phyloP scores from a whole-genome alignment of 92 coral and sea anemone genomes.

The Pocillopora meandrina region DNA sequence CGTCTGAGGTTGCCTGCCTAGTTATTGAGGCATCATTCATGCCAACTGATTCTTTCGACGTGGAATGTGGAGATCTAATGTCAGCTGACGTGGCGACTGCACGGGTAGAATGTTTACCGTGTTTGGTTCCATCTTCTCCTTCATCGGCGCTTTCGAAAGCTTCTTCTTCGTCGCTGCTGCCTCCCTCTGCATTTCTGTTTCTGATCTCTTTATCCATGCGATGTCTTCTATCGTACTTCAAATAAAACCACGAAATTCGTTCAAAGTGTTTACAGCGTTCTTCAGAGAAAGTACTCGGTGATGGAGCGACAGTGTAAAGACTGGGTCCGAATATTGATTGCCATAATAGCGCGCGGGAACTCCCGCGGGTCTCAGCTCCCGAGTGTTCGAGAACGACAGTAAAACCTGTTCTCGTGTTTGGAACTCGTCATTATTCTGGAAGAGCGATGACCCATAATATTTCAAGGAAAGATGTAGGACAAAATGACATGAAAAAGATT shows the following conservation, averaged over 20 bases:
- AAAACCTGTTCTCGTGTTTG: too few species aligned
- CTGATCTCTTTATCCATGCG: slow-evolving; percentile 49
- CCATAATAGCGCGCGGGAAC: not conserved
- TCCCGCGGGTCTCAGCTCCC: too few species aligned
- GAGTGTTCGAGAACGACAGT: too few species aligned
- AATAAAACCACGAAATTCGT: not conserved
- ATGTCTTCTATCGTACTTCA: not conserved
- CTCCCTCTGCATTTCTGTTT: slow-evolving; percentile 46
- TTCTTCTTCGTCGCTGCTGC: slow-evolving; percentile 91
- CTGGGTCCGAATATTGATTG: slow-evolving; percentile 16
- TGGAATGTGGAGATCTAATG: slow-evolving; percentile 61
- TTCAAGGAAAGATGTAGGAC: too few species aligned
- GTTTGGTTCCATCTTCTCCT: slow-evolving; percentile 72
- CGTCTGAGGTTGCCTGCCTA: slow-evolving; percentile 28
- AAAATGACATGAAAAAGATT: too few species aligned
- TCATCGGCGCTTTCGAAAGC: slow-evolving; percentile 99
- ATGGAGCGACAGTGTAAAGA: not conserved
- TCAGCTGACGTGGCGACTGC: slow-evolving; percentile 91
- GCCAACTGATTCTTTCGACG: slow-evolving; percentile 47
- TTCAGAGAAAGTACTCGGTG: not conserved
- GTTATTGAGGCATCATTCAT: not conserved
- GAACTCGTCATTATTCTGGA: too few species aligned
- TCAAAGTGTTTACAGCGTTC: not conserved
- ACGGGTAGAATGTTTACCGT: slow-evolving; percentile 12
- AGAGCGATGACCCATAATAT: too few species aligned